Evolutionary conservation across 2,888 invertebrate species (phyloP), one percentile per base, ranked within the genome.

Genomic region (Zele albiditarsus): DNA sequence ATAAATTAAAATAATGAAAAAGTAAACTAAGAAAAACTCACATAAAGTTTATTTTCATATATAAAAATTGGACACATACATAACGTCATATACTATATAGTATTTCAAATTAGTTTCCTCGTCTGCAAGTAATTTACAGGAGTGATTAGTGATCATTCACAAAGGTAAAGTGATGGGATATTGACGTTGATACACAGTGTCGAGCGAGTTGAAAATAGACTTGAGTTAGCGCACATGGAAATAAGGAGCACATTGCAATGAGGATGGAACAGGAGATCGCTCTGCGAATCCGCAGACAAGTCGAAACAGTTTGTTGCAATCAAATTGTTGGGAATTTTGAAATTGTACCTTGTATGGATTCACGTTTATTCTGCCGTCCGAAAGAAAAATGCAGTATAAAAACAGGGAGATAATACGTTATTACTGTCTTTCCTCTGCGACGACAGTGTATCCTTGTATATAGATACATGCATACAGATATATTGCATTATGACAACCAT

Each of bases 1-100:
- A 85, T 83, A 80, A 75, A 79, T 77, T 79, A 82, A 79, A 80
- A 82, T 78, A 79, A 82, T 80, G 76, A 81, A 79, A 80, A 73
- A 81, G n/a, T 8, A 46, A 3, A 53, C 1, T 3, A 8, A 6
- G 20, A n/a, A 46, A n/a, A 46, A 12, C 1, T 38, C 12, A 60
- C 62, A 31, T 27, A 27, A 63, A n/a, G 38, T 73, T 23, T 53
- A 3, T 65, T 3, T 65, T 31, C 66, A 60, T 23, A 68, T 62
- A 38, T 62, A 12, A 38, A 38, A 12, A 38, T 38, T 2, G 38
- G 10, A 8, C 10, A 4, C 8, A 38, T 12, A 38, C 8, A 38
- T 38, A 12, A 38, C n/a, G n/a, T n/a, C n/a, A n/a, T n/a, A n/a
- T 12, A 38, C 12, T 2, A 38, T 38, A 38, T 12, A 1, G 12